Evolutionary conservation across 2,113 vertebrate species (phyloP).

Genomic region (Microtus richardsoni): DNA sequence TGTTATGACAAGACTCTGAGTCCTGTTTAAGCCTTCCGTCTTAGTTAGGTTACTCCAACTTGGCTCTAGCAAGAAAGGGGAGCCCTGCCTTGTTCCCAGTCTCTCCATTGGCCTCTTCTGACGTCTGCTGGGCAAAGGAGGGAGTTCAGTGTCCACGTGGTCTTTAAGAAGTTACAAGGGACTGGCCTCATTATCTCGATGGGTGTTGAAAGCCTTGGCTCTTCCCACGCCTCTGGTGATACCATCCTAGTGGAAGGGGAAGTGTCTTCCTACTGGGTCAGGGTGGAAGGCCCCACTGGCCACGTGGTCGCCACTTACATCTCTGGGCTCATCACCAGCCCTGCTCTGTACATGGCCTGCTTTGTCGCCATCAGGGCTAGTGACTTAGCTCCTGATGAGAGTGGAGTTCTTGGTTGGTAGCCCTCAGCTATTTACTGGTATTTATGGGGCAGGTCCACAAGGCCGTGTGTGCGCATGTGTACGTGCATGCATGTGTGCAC

Average conservation of each 20-base stretch:
- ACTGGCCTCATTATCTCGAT: neutral
- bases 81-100: neutral
- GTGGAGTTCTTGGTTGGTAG: neutral
- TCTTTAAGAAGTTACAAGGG: neutral
- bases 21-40: neutral
- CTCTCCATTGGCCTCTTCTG: neutral
- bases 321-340: neutral
- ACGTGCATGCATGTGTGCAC: neutral
- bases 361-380: neutral
- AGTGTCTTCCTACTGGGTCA: neutral
- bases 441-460: neutral
- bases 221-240: neutral
- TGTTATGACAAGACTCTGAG: neutral
- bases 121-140: neutral
- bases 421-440: neutral
- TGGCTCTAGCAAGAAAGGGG: neutral
- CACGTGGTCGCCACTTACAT: neutral
- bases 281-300: neutral
- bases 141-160: neutral
- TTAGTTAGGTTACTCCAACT: neutral
- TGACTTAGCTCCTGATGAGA: neutral
- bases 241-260: neutral
- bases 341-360: neutral
- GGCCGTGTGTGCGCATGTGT: rapidly evolving
- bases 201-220: neutral